Evolutionary conservation across 2,113 vertebrate species (phyloP), one percentile per base, ranked within the genome.

Genomic region (Aegotheles bennettii): DNA sequence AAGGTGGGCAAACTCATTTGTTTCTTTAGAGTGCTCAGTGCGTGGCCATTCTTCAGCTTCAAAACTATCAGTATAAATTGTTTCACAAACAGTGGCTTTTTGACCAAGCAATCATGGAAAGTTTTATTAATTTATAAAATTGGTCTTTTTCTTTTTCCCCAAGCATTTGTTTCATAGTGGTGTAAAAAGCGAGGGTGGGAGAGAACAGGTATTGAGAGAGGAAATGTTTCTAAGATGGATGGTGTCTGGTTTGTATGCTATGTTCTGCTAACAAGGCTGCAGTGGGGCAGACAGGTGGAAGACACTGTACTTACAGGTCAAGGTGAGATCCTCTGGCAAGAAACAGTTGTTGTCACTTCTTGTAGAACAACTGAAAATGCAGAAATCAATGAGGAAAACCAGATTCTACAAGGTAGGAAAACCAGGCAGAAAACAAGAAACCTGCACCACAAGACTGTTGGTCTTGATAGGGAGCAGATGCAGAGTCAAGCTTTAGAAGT

Each of bases 131-230:
- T 28, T 8, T 53, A 9, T n/a, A 20, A 2, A 70, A 74, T 56
- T 5, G 4, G 4, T 28, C 10, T 16, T 40, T 12, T 25, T 19
- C 51, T 40, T 21, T 11, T 3, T 36, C 16, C 40, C 42, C 29
- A 21, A 17, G 1, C 4, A 20, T 42, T 65, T 57, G 11, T 45
- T 61, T 40, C 29, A 7, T 0, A 13, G 24, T 0, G 5, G 18
- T 24, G 1, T 26, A 47, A 82, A 71, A 71, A 25, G 5, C 2
- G 10, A 81, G 26, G 15, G 35, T 0, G 3, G 4, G 23, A 67
- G 6, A 28, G 8, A 78, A 23, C 21, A 57, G 19, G 20, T 48
- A 36, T 9, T 35, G 16, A 24, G 48, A 80, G 9, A 13, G 20
- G 50, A 63, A 50, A 31, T 0, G 8, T 36, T 76, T 40, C 43